A percentile compares a stretch with the other conserved stretches of the same genome.
Conservation (phyloP, 2,113 vertebrate species). For the Dasypus novemcinctus region DNA sequence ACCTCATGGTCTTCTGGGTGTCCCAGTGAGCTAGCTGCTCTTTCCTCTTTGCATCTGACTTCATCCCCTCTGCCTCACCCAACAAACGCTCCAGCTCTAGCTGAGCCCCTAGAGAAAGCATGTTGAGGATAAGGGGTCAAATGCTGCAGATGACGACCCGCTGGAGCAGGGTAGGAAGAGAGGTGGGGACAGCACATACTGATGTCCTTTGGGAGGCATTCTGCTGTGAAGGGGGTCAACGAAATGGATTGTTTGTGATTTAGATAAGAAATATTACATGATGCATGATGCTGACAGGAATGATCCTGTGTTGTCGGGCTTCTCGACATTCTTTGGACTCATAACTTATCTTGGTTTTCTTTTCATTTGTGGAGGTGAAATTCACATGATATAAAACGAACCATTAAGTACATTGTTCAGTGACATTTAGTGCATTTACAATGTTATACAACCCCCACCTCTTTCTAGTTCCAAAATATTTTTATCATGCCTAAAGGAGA, state of each 20-base stretch:
- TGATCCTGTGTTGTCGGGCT: background rate
- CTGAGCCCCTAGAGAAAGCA: background rate
- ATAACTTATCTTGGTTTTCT: no score
- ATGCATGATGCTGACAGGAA: background rate
- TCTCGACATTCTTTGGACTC: background rate
- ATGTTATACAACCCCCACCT: no score
- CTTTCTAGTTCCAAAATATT: no score
- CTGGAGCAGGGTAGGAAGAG: background rate
- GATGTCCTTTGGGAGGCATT: background rate
- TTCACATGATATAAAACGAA: background rate
- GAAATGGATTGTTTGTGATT: background rate
- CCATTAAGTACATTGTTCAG: no score
- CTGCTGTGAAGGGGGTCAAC: background rate
- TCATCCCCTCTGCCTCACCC: background rate
- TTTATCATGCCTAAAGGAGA: no score
- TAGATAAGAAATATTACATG: background rate
- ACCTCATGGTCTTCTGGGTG: background rate
- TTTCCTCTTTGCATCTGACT: background rate
- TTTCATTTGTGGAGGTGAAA: background rate
- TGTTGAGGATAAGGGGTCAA: background rate
- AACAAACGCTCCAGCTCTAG: background rate
- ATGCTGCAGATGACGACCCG: background rate
- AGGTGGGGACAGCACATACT: background rate
- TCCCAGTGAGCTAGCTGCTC: background rate
- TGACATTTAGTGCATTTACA: no score